Percentiles rank a stretch among this genome's conserved stretches.
phyloP scores from a whole-genome alignment of 2,113 vertebrate genomes.

The Grantiella picta region DNA sequence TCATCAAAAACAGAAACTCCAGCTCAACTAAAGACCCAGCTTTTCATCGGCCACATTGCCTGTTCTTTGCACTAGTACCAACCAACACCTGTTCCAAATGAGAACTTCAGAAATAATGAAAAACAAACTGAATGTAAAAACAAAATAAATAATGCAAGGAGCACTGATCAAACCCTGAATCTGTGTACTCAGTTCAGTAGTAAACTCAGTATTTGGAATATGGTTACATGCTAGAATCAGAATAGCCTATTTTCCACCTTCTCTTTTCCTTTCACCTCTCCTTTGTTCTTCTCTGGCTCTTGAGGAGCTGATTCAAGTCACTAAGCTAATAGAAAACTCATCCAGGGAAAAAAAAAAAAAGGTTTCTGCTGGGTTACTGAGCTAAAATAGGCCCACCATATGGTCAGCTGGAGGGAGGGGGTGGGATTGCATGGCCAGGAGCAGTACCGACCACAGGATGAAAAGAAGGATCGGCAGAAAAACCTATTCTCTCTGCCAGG shows the following conservation, averaged over 20 bases:
- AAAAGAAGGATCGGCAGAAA: neutral
- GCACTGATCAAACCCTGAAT: neutral
- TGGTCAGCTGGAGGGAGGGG: constrained; percentile 4
- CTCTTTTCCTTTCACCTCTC: neutral
- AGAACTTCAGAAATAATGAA: neutral
- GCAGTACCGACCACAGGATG: neutral
- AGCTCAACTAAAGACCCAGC: neutral
- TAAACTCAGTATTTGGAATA: neutral
- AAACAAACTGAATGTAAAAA: neutral
- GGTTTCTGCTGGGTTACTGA: neutral
- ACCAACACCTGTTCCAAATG: neutral
- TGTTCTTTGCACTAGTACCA: neutral
- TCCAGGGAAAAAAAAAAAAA: neutral
- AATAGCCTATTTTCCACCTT: neutral
- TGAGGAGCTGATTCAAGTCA: neutral
- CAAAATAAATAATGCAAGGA: neutral
- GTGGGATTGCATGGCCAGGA: neutral
- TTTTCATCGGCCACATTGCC: neutral
- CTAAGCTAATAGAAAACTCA: neutral
- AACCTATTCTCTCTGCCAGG: neutral
- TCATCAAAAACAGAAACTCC: neutral
- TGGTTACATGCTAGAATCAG: neutral
- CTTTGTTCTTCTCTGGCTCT: neutral
- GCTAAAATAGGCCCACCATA: constrained; percentile 22
- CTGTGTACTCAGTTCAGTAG: neutral